phyloP scores from a whole-genome alignment of 2,797 vertebrate species.

The Melanitta fusca region DNA sequence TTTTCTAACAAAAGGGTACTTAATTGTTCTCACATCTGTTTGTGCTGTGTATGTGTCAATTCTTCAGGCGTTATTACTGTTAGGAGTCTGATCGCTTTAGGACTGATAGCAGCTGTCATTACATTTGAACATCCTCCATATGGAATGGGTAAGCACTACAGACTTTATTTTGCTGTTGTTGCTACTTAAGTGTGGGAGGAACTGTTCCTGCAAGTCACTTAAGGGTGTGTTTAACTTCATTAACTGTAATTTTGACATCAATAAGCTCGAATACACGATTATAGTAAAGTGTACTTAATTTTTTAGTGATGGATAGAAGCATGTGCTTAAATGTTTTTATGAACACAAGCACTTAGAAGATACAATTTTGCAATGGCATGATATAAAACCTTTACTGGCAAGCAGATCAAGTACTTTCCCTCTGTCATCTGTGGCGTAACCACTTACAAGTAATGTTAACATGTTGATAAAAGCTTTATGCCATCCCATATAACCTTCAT shows the following conservation, averaged over 20 bases:
- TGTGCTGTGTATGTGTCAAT: background rate
- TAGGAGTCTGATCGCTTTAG: background rate
- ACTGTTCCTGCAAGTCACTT: background rate
- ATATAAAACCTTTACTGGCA: background rate
- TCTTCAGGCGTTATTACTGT: background rate
- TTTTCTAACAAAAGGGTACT: background rate
- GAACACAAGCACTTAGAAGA: background rate
- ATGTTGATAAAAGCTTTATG: background rate
- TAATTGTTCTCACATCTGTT: background rate
- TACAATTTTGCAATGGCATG: background rate
- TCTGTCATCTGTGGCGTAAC: background rate
- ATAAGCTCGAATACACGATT: background rate
- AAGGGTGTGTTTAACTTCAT: background rate
- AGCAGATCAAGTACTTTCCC: background rate
- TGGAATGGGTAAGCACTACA: fast-evolving
- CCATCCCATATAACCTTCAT: background rate
- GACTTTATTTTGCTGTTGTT: background rate
- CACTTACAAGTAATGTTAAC: background rate
- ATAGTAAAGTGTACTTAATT: background rate
- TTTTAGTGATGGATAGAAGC: background rate
- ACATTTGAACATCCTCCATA: fast-evolving
- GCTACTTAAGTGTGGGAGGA: background rate
- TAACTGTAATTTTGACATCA: background rate
- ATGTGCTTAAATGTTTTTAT: background rate
- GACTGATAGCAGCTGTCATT: fast-evolving